These are phyloP conservation scores for Phyllotreta cruciferae DNA, from an alignment of 2,888 invertebrate species.

Conservation along the genomic window DNA sequence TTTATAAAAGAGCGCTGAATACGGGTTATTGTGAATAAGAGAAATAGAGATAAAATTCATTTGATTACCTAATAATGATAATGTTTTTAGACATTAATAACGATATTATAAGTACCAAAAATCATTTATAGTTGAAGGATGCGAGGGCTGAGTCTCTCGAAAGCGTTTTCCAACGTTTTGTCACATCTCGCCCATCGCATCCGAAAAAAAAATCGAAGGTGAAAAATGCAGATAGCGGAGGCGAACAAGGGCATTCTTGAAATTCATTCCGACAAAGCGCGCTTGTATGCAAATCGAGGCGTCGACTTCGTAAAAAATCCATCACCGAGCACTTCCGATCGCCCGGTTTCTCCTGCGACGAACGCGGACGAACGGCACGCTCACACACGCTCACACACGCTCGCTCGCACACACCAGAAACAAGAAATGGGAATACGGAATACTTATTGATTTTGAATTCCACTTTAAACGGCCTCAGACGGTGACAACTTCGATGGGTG, in stretches of 20 bases:
- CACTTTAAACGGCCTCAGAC: conserved; percentile 57
- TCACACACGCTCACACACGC: conserved; percentile 54
- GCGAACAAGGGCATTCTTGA: conserved; percentile 45
- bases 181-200: conserved; percentile 25
- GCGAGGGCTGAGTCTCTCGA: conserved; percentile 13
- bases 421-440: conserved; percentile 55
- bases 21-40: too few relatives aligned
- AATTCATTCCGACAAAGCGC: conserved; percentile 49
- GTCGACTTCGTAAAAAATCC: conserved; percentile 35
- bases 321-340: conserved; percentile 56
- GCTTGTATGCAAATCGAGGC: conserved; percentile 56
- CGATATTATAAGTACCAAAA: conserved; percentile 16
- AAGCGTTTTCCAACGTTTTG: conserved; percentile 1
- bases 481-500: conserved; percentile 56
- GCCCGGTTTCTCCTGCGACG: conserved; percentile 47
- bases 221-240: conserved; percentile 42
- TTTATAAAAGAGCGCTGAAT: too few relatives aligned
- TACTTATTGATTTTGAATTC: conserved; percentile 62
- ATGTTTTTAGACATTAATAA: conserved; percentile 5
- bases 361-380: conserved; percentile 53
- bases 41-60: too few relatives aligned
- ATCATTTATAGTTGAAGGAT: conserved; percentile 15
- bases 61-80: too few relatives aligned
- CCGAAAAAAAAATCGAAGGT: conserved; percentile 31
- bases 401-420: conserved; percentile 55